phyloP scores from a whole-genome alignment of 2,888 invertebrate species.

The Strigamia transsilvanica region DNA sequence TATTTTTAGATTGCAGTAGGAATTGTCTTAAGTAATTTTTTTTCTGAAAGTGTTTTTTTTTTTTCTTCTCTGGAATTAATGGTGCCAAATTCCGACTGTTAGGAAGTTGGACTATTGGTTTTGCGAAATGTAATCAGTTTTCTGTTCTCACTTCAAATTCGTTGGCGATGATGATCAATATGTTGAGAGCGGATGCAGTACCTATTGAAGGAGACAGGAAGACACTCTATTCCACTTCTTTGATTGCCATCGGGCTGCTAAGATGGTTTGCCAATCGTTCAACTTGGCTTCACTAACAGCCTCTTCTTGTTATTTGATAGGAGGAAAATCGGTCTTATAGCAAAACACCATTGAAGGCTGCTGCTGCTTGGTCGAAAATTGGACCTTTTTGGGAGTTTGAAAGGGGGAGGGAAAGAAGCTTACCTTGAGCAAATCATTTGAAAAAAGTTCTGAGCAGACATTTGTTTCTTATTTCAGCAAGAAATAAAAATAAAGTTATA shows the following conservation, averaged over 20 bases:
- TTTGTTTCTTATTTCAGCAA: neutral
- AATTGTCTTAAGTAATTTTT: no score
- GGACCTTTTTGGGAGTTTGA: no score
- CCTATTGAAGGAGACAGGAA: neutral
- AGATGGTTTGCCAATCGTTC: neutral
- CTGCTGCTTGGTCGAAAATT: no score
- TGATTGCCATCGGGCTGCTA: neutral
- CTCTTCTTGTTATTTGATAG: neutral
- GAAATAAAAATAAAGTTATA: neutral
- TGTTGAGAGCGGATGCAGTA: slow-evolving; percentile 1
- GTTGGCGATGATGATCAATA: neutral
- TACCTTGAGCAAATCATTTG: no score
- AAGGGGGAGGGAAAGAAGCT: no score
- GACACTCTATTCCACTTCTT: neutral
- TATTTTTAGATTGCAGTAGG: no score
- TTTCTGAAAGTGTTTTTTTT: neutral
- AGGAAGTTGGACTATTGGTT: neutral
- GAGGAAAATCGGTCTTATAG: neutral
- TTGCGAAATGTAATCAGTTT: slow-evolving; percentile 1
- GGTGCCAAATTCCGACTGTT: neutral
- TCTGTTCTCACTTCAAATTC: neutral
- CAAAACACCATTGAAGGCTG: neutral
- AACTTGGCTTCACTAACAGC: neutral
- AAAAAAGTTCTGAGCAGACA: neutral
- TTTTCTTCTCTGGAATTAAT: neutral